phyloP scores from a whole-genome alignment of 2,113 vertebrate species.

The Cygnus atratus region DNA sequence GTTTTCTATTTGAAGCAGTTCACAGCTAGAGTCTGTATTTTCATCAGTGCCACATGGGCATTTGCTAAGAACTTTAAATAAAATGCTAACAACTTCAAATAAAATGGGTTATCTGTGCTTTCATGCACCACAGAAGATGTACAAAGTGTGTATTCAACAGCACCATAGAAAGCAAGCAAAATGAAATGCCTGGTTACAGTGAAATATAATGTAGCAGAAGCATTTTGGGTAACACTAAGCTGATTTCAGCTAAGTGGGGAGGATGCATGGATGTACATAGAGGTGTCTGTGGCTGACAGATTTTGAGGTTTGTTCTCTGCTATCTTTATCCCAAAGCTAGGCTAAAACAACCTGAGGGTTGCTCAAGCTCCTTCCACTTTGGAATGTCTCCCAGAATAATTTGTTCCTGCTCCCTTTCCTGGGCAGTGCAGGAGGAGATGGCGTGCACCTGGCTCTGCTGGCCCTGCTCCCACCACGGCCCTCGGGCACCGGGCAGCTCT shows the following conservation, averaged over 20 bases:
- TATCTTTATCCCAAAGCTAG: not conserved
- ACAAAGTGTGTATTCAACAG: not conserved
- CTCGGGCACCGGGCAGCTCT: not conserved
- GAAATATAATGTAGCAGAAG: not conserved
- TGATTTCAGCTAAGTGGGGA: not conserved
- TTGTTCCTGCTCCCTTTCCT: not conserved
- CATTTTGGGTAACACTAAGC: not conserved
- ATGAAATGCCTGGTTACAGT: not conserved
- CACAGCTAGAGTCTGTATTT: not conserved
- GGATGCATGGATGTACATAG: not conserved
- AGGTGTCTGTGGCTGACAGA: not conserved
- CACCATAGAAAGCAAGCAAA: not conserved
- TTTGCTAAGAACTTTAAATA: not conserved
- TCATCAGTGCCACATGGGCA: not conserved
- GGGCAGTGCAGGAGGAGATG: fast-evolving
- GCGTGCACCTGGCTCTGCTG: not conserved
- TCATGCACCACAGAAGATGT: not conserved
- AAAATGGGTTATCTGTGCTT: not conserved
- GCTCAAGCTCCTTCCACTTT: not conserved
- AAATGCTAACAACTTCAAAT: not conserved
- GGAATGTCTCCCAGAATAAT: not conserved
- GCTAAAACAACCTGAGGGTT: not conserved
- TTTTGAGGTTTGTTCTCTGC: not conserved
- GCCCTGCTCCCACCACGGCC: not conserved
- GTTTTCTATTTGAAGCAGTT: not conserved